These are phyloP conservation scores for Oxyura jamaicensis DNA, from an alignment of 2,113 vertebrate species.

Conservation along the genomic window DNA sequence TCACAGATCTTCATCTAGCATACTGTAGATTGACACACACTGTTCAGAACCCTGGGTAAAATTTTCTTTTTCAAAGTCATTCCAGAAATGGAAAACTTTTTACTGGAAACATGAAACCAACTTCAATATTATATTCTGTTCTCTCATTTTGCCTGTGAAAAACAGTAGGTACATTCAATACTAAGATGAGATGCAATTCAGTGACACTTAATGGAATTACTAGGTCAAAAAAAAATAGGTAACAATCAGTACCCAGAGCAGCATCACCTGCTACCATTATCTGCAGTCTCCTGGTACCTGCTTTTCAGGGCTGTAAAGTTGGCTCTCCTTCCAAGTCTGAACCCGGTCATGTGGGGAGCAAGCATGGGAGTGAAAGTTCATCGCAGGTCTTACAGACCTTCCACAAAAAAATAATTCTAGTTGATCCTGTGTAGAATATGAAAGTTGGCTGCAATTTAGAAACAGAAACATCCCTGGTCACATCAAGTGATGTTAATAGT, in stretches of 20 bases:
- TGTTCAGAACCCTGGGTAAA: neutral
- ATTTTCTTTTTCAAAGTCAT: neutral
- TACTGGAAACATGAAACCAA: neutral
- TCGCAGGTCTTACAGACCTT: neutral
- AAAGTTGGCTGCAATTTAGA: neutral
- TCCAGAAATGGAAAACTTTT: neutral
- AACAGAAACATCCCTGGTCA: neutral
- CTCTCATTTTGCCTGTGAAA: slow-evolving; percentile 2
- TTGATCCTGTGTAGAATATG: neutral
- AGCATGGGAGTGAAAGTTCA: neutral
- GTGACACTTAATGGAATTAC: neutral
- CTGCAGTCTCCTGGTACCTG: neutral
- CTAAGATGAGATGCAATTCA: neutral
- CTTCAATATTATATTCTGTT: neutral
- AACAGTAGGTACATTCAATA: neutral
- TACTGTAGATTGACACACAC: neutral
- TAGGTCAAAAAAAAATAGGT: neutral
- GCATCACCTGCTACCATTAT: slow-evolving; percentile 7
- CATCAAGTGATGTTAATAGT: neutral
- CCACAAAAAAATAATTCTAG: neutral
- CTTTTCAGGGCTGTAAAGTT: neutral
- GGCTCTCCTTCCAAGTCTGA: neutral
- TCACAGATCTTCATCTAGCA: neutral
- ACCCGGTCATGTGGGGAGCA: neutral
- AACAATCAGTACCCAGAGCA: neutral